Evolutionary conservation across 2,113 vertebrate genomes (phyloP).

Genomic region (Antidorcas marsupialis): DNA sequence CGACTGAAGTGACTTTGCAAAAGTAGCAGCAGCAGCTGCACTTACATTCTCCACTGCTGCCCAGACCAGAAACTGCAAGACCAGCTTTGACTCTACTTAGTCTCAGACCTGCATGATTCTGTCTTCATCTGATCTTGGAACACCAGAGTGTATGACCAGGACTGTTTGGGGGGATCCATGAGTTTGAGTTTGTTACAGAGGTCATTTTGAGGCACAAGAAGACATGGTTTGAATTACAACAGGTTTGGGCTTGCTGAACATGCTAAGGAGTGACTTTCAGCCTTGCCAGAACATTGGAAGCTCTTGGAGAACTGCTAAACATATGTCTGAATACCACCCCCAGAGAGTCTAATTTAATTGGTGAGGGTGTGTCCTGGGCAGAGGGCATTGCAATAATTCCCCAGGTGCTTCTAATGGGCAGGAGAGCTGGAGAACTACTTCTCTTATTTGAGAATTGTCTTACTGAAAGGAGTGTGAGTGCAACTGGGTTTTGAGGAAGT

Average conservation of each 20-base stretch:
- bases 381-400: not conserved
- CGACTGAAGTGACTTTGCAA: too few species aligned
- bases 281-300: accelerated
- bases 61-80: not conserved
- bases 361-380: not conserved
- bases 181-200: not conserved
- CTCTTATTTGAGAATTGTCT: not conserved
- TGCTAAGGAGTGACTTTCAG: accelerated
- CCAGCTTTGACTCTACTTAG: not conserved
- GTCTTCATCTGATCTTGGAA: not conserved
- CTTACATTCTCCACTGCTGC: not conserved
- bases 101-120: not conserved
- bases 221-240: not conserved
- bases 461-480: not conserved
- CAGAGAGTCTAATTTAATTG: not conserved
- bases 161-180: not conserved
- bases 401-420: not conserved
- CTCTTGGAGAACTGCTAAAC: not conserved
- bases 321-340: not conserved
- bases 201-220: not conserved
- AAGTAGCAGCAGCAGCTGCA: not conserved
- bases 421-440: not conserved
- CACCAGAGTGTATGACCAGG: not conserved
- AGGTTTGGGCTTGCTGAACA: not conserved
- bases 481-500: not conserved